Conservation (phyloP, 1,140 invertebrate species). For the Aphelenchoides avenae region DNA sequence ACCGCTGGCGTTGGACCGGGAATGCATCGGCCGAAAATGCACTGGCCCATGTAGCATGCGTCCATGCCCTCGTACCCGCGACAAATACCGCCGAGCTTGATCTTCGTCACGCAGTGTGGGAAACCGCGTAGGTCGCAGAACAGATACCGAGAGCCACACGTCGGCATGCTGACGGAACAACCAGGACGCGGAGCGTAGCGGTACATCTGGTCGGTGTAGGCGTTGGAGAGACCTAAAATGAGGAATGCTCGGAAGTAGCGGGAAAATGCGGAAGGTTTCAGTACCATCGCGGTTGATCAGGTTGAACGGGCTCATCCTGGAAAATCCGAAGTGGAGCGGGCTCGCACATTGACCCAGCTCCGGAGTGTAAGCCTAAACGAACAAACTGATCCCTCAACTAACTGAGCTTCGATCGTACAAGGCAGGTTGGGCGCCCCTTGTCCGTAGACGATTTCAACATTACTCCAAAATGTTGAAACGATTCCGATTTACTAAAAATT, state of each 20-base stretch:
- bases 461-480: too few species aligned
- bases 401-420: slow-evolving; percentile 3
- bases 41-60: slow-evolving; percentile 51
- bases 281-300: slow-evolving; percentile 52
- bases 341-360: slow-evolving; percentile 54
- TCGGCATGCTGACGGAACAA: slow-evolving; percentile 44
- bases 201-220: slow-evolving; percentile 58
- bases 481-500: too few species aligned
- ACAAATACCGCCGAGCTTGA: slow-evolving; percentile 53
- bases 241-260: neutral
- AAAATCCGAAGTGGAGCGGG: slow-evolving; percentile 53
- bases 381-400: too few species aligned
- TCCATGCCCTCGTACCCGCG: slow-evolving; percentile 51
- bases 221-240: slow-evolving; percentile 51
- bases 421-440: too few species aligned
- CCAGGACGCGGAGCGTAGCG: slow-evolving; percentile 51
- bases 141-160: slow-evolving; percentile 55
- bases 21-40: slow-evolving; percentile 49
- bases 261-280: slow-evolving; percentile 14
- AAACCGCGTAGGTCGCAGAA: slow-evolving; percentile 53
- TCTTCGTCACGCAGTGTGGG: slow-evolving; percentile 59
- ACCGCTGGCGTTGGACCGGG: slow-evolving; percentile 48
- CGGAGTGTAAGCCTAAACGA: slow-evolving; percentile 50
- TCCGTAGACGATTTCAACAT: slow-evolving; percentile 7
- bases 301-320: slow-evolving; percentile 52